Evolutionary conservation across 2,888 invertebrate genomes (phyloP).

Genomic region (Diarsia brunnea): DNA sequence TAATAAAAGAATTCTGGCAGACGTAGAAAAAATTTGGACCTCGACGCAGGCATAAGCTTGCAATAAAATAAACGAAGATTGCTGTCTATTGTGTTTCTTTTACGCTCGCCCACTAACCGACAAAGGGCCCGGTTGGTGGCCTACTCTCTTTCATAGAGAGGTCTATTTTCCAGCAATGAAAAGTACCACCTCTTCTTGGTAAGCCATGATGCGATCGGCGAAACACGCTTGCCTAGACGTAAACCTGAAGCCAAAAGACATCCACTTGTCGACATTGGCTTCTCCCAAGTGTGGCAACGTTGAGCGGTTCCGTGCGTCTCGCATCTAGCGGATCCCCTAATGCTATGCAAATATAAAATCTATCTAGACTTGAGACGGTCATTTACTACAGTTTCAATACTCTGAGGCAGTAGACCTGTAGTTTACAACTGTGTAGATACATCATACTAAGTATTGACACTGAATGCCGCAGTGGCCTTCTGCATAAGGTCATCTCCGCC

Average conservation of each 20-base stretch:
- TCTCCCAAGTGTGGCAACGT: too few relatives aligned
- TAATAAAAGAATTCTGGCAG: too few relatives aligned
- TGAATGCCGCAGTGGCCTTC: constrained; percentile 13
- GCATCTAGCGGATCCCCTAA: too few relatives aligned
- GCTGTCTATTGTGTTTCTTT: neutral
- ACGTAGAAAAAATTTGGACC: neutral
- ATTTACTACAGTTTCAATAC: neutral
- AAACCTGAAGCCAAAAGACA: too few relatives aligned
- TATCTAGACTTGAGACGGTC: neutral
- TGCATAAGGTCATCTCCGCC: neutral
- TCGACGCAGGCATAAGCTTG: neutral
- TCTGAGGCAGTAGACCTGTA: neutral
- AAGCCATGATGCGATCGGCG: neutral
- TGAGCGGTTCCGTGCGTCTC: too few relatives aligned
- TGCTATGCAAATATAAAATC: too few relatives aligned
- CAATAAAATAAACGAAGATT: neutral
- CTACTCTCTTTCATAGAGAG: neutral
- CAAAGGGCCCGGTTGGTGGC: neutral
- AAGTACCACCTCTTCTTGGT: neutral
- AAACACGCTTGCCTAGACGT: neutral
- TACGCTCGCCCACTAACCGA: neutral
- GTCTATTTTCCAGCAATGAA: neutral
- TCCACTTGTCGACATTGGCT: too few relatives aligned
- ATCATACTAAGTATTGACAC: constrained; percentile 10
- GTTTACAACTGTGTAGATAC: neutral